phyloP scores from a whole-genome alignment of 2,888 invertebrate species.

The Agrilus mali region DNA sequence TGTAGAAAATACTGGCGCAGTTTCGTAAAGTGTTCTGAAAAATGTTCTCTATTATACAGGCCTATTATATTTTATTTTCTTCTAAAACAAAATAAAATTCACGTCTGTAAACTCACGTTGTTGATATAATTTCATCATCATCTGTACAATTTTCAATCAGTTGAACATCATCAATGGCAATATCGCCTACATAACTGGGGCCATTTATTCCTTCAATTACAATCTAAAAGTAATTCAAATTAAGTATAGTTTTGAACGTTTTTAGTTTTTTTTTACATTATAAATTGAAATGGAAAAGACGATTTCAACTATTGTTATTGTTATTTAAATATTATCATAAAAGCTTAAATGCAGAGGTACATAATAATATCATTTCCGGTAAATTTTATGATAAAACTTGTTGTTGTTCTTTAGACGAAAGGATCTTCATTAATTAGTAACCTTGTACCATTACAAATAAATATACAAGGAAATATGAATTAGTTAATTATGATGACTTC shows the following conservation, averaged over 20 bases:
- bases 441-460: too few relatives aligned
- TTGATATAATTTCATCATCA: slow-evolving; percentile 14
- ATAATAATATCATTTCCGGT: background rate
- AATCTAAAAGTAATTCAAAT: slow-evolving; percentile 40
- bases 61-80: too few relatives aligned
- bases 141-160: slow-evolving; percentile 44
- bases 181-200: slow-evolving; percentile 54
- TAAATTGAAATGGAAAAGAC: too few relatives aligned
- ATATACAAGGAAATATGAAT: too few relatives aligned
- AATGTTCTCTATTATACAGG: too few relatives aligned
- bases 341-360: background rate
- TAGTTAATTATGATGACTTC: too few relatives aligned
- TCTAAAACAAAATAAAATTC: too few relatives aligned
- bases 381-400: too few relatives aligned
- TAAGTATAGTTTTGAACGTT: background rate
- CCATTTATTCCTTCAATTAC: slow-evolving; percentile 65
- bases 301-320: too few relatives aligned
- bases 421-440: background rate
- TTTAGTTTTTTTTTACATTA: background rate
- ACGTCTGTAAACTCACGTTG: slow-evolving; percentile 14
- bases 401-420: too few relatives aligned
- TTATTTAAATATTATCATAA: background rate
- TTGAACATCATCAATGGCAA: slow-evolving; percentile 69
- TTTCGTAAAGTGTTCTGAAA: background rate
- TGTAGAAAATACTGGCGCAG: slow-evolving; percentile 19